phyloP scores from a whole-genome alignment of 2,888 invertebrate genomes.

The Morinoia aosen region DNA sequence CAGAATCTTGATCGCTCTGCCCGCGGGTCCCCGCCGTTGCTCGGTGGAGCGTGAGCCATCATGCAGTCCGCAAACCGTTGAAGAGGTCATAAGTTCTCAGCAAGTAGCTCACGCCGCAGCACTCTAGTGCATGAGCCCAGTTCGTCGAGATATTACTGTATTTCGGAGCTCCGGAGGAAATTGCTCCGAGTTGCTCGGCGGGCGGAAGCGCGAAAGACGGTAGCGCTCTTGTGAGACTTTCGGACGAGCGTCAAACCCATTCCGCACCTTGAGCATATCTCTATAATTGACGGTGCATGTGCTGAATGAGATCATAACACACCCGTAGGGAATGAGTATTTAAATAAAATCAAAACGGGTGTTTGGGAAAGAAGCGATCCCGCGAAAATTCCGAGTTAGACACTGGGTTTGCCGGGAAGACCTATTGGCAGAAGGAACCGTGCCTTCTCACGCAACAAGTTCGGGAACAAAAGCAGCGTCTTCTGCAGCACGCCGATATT shows the following conservation, averaged over 20 bases:
- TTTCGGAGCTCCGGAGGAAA: constrained; percentile 5
- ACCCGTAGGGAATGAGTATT: background rate
- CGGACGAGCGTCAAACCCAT: background rate
- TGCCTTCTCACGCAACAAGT: constrained; percentile 13
- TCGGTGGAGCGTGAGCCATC: background rate
- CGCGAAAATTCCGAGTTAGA: background rate
- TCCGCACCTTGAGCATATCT: background rate
- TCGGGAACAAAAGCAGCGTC: constrained; percentile 5
- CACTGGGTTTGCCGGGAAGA: background rate
- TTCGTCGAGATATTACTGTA: constrained; percentile 24
- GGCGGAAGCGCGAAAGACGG: constrained; percentile 19
- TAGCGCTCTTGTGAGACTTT: background rate
- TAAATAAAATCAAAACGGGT: background rate
- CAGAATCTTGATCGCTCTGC: constrained; percentile 6
- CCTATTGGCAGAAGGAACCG: background rate
- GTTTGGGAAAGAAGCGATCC: background rate
- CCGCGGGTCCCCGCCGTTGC: background rate
- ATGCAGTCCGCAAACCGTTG: constrained; percentile 23
- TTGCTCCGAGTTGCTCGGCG: constrained; percentile 21
- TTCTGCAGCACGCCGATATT: background rate
- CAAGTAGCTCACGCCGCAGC: constrained; percentile 20
- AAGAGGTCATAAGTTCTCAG: constrained; percentile 34
- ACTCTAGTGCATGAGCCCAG: background rate
- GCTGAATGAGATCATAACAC: background rate
- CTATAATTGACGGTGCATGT: background rate